Evolutionary conservation across 2,888 invertebrate genomes (phyloP).

Genomic region (Argynnis bischoffii): DNA sequence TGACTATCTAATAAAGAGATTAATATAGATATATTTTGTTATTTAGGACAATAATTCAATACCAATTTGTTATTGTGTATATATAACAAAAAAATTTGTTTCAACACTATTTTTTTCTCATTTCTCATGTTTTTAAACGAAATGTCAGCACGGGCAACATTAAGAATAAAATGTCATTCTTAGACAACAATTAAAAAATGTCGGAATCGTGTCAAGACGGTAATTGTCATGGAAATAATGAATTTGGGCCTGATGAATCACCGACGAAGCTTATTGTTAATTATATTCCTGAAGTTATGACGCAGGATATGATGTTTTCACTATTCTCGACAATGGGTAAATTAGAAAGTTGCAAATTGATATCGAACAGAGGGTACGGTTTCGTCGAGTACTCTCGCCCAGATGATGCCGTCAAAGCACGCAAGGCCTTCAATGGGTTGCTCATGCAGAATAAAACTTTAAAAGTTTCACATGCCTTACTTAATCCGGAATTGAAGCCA

Average conservation of each 20-base stretch:
- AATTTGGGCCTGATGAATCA: slow-evolving; percentile 80
- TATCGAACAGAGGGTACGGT: slow-evolving; percentile 81
- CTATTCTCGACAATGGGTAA: slow-evolving; percentile 82
- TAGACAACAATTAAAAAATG: slow-evolving; percentile 83
- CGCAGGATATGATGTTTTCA: slow-evolving; percentile 82
- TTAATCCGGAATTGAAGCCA: slow-evolving; percentile 78
- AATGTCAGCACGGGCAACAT: slow-evolving; percentile 57
- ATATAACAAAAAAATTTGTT: too few species aligned
- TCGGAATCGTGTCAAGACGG: slow-evolving; percentile 83
- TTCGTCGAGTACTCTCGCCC: slow-evolving; percentile 80
- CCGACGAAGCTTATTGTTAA: slow-evolving; percentile 82
- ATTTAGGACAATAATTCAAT: too few species aligned
- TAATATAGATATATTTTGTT: too few species aligned
- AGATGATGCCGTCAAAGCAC: slow-evolving; percentile 78
- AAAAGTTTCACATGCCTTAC: slow-evolving; percentile 78
- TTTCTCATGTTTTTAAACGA: slow-evolving; percentile 57
- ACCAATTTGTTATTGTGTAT: too few species aligned
- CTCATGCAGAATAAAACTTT: slow-evolving; percentile 81
- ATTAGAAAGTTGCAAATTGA: slow-evolving; percentile 82
- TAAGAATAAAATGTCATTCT: slow-evolving; percentile 76
- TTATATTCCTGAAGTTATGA: slow-evolving; percentile 83
- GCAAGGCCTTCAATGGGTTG: slow-evolving; percentile 79
- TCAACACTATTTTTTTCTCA: neutral
- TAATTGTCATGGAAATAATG: slow-evolving; percentile 82
- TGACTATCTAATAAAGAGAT: too few species aligned